phyloP scores from a whole-genome alignment of 1,140 invertebrate genomes.

The Calliphora vicina region DNA sequence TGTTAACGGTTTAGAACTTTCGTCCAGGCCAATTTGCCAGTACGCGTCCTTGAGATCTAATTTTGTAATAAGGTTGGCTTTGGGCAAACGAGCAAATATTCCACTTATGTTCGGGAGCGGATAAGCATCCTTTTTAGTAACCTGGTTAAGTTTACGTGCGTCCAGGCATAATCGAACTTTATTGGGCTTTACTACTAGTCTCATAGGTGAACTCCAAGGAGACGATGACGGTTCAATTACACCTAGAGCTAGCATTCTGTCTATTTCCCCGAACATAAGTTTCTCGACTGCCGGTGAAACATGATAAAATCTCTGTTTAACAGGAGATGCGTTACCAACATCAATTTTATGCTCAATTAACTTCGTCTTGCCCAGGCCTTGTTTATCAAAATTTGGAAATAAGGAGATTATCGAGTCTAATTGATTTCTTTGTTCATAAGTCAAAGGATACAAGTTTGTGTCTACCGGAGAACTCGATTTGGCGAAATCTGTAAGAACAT shows the following conservation, averaged over 20 bases:
- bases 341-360: background rate
- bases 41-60: slow-evolving; percentile 55
- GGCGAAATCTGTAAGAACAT: background rate
- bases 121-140: background rate
- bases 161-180: background rate
- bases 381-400: slow-evolving; percentile 41
- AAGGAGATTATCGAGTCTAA: background rate
- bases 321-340: background rate
- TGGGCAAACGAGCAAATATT: slow-evolving; percentile 42
- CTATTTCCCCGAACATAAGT: background rate
- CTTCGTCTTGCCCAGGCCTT: too few species aligned
- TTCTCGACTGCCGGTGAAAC: slow-evolving; percentile 13
- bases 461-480: background rate
- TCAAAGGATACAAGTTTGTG: background rate
- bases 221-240: slow-evolving; percentile 14
- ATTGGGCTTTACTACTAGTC: slow-evolving; percentile 18
- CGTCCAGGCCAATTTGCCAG: slow-evolving; percentile 55
- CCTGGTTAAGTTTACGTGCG: too few species aligned
- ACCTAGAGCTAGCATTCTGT: slow-evolving; percentile 12
- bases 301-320: slow-evolving; percentile 24
- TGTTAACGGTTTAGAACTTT: slow-evolving; percentile 57
- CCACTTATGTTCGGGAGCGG: slow-evolving; percentile 44
- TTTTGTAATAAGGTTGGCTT: slow-evolving; percentile 41
- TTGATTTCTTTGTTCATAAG: background rate
- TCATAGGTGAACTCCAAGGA: slow-evolving; percentile 22